phyloP scores from a whole-genome alignment of 2,797 vertebrate genomes.

The Protosalanx chinensis region DNA sequence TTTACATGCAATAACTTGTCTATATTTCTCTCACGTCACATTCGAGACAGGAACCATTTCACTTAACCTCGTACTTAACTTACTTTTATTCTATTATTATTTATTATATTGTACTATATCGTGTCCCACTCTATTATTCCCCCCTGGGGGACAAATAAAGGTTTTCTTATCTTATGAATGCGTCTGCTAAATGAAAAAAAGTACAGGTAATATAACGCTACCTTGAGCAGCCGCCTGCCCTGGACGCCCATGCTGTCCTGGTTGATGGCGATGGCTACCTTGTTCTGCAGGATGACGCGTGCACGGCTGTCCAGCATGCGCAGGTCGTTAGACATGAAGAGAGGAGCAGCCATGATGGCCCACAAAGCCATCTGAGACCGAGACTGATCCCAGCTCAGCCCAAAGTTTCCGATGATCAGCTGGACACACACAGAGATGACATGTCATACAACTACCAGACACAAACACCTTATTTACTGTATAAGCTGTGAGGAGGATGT shows the following conservation, averaged over 20 bases:
- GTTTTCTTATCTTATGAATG: too few species aligned
- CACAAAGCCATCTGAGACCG: slow-evolving; percentile 91
- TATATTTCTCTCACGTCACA: too few species aligned
- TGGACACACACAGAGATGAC: slow-evolving; percentile 44
- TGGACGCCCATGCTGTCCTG: slow-evolving; percentile 88
- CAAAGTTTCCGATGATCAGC: slow-evolving; percentile 89
- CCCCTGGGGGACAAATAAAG: too few species aligned
- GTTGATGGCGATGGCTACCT: slow-evolving; percentile 82
- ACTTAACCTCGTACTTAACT: too few species aligned
- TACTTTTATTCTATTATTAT: too few species aligned
- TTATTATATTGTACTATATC: too few species aligned
- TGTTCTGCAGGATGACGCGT: slow-evolving; percentile 84
- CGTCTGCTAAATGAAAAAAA: too few species aligned
- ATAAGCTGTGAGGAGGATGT: too few species aligned
- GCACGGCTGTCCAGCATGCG: slow-evolving; percentile 75
- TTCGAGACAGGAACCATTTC: too few species aligned
- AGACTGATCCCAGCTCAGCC: slow-evolving; percentile 88
- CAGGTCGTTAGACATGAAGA: slow-evolving; percentile 93
- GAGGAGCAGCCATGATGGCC: slow-evolving; percentile 89
- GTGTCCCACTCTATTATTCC: too few species aligned
- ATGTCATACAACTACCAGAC: not conserved
- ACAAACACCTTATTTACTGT: too few species aligned
- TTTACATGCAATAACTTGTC: too few species aligned
- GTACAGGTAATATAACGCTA: slow-evolving; percentile 34
- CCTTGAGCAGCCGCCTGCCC: slow-evolving; percentile 84